Base-by-base conservation (phyloP, 2,113 vertebrate genomes). In the Leucosticte australis region DNA sequence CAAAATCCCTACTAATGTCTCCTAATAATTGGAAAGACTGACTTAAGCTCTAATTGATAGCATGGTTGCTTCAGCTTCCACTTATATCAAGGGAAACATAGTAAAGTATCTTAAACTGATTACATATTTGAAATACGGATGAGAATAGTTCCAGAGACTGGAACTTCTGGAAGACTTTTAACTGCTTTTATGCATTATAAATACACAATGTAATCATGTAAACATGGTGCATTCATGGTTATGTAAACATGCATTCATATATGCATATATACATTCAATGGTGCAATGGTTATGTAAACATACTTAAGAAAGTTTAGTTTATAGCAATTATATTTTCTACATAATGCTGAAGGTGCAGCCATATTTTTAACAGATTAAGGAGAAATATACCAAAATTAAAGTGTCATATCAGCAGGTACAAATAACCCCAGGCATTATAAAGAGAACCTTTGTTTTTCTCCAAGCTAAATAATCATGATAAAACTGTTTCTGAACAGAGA, bases 11-110 rank as follows among this genome's bases (percentile, higher is more conserved):
- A 46, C 28, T 50, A 50, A 69, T 78, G 52, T 53, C 85, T 85
- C 63, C 89, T 81, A 96, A 90, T 95, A 76, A 95, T 71, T 57
- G 56, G 50, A 41, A 95, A 96, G 94, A 93, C 86, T 92, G 95
- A 93, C 90, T 97, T 91, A 96, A 94, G 80, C 85, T 83, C 92
- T 98, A 97, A 98, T 97, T 97, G 97, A 98, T 94, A 90, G 92
- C 84, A 90, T 84, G 96, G 97, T 97, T 98, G 86, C 95, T 97
- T 98, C 95, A 97, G 90, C 60, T 97, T 96, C 92, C 88, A 97
- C 71, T 90, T 94, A 93, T 92, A 96, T 95, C 95, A 97, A 95
- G 94, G 92, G 95, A 98, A 98, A 97, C 88, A 96, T 24, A 65
- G 90, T 64, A 90, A 97, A 97, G 83, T 94, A 94, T 97, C 92